Percentiles rank a stretch among this genome's conserved stretches.
Conservation (phyloP, 2,888 invertebrate genomes). For the Pristionchus japonicus region DNA sequence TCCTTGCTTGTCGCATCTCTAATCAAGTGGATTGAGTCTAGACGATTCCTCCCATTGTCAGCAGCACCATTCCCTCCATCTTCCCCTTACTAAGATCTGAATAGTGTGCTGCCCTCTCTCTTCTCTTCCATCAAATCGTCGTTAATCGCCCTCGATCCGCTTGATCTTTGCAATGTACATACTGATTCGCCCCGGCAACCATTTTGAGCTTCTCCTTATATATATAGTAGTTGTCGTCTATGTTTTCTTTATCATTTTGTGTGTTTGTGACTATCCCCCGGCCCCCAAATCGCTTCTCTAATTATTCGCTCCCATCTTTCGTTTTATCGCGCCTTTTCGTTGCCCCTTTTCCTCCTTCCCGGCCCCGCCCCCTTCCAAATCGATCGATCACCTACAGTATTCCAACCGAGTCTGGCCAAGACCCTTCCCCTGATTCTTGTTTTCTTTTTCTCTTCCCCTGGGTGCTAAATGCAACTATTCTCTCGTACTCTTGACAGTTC, state of each 20-base stretch:
- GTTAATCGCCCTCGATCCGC: background rate
- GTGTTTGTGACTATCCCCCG: slow-evolving; percentile 12
- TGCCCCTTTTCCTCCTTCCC: slow-evolving; percentile 29
- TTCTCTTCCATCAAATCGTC: background rate
- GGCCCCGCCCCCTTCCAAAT: slow-evolving; percentile 15
- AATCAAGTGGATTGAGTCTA: background rate
- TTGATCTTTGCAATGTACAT: slow-evolving; percentile 25
- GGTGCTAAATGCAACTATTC: slow-evolving; percentile 29
- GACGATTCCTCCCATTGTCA: background rate
- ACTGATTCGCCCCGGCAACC: background rate
- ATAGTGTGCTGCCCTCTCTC: background rate
- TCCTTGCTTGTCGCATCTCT: background rate
- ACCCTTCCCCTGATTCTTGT: background rate
- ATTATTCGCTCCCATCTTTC: slow-evolving; percentile 2
- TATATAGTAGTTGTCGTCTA: slow-evolving; percentile 42
- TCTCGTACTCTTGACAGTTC: slow-evolving; percentile 15
- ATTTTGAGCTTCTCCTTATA: slow-evolving; percentile 16
- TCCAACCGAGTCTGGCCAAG: slow-evolving; percentile 14
- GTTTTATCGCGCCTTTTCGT: slow-evolving; percentile 3
- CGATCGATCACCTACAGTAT: slow-evolving; percentile 24
- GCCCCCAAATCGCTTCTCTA: background rate
- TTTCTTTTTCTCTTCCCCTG: background rate
- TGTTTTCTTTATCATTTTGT: slow-evolving; percentile 34
- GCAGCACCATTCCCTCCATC: background rate
- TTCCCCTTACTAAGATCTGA: background rate